Percentiles rank a stretch among this genome's conserved stretches.
These are phyloP conservation scores for Spea hammondii DNA, from an alignment of 2,797 vertebrate species.

Conservation along the genomic window DNA sequence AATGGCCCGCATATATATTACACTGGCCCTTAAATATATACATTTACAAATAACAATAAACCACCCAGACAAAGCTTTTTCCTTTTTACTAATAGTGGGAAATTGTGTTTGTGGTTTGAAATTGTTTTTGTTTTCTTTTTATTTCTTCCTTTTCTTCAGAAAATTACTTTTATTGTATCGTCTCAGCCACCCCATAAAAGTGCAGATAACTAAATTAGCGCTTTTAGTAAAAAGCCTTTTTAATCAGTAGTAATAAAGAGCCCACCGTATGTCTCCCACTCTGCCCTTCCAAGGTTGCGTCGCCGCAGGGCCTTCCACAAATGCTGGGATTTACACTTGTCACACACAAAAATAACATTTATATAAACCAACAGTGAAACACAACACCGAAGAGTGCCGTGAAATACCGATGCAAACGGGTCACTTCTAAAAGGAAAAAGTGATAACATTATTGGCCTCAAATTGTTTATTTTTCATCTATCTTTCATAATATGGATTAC, in stretches of 20 bases:
- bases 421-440: no score
- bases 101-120: neutral
- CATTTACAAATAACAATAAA: neutral
- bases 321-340: constrained; percentile 65
- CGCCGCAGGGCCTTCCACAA: constrained; percentile 63
- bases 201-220: constrained; percentile 64
- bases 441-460: no score
- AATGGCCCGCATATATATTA: neutral
- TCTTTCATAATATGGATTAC: no score
- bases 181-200: constrained; percentile 62
- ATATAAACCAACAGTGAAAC: constrained; percentile 55
- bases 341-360: constrained; percentile 62
- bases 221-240: constrained; percentile 65
- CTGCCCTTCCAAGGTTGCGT: constrained; percentile 64
- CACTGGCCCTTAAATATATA: neutral
- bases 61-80: neutral
- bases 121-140: neutral
- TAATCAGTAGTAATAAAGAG: constrained; percentile 66
- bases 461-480: no score
- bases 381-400: neutral
- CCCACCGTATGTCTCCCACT: constrained; percentile 52
- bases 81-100: neutral
- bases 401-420: no score
- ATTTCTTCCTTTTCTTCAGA: neutral
- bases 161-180: constrained; percentile 41